Base-by-base conservation (phyloP, 2,113 vertebrate species). In the Pao palembangensis region DNA sequence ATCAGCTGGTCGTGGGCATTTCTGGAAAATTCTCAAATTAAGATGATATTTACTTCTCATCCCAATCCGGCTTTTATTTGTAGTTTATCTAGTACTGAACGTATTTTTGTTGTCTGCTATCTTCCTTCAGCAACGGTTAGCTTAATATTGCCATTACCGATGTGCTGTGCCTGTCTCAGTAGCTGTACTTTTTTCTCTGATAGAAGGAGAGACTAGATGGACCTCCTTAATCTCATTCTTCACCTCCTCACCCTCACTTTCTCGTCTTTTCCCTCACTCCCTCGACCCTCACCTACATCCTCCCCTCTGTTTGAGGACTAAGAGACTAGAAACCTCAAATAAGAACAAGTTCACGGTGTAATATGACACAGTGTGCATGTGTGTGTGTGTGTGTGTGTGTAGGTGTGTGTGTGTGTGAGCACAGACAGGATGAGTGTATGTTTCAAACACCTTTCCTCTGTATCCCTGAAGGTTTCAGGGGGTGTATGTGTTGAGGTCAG, bases 371-470 rank as follows among this genome's bases (percentile, higher is more conserved):
- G 69, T 67, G 75, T 57, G 56, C 72, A 61, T 60, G 57, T 69
- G 51, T 78, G 23, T 49, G 51, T 49, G 14, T 21, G 46, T 16
- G n/a, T 61, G 56, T 66, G 61, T 63, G 61, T 62, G 60, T 3
- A 23, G 44, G 14, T 18, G 44, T 16, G 17, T 48, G 14, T 18
- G 44, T 16, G 17, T 61, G 55, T 66, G 61, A 60, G 58, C 59
- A 58, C 25, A 71, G 63, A 79, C 70, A 75, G 77, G 67, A 82
- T 77, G 83, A 86, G 81, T 84, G 79, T 66, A 67, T 75, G 76
- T 84, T 88, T 87, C 78, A 83, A 84, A 87, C 81, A 85, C 87
- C 83, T 88, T 87, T 81, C 82, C 82, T 81, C 65, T 81, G 64
- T 50, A 84, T 76, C 82, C 76, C 58, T 42, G 56, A 72, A 77